phyloP scores from a whole-genome alignment of 2,113 vertebrate genomes.

The Sinocyclocheilus rhinocerous region DNA sequence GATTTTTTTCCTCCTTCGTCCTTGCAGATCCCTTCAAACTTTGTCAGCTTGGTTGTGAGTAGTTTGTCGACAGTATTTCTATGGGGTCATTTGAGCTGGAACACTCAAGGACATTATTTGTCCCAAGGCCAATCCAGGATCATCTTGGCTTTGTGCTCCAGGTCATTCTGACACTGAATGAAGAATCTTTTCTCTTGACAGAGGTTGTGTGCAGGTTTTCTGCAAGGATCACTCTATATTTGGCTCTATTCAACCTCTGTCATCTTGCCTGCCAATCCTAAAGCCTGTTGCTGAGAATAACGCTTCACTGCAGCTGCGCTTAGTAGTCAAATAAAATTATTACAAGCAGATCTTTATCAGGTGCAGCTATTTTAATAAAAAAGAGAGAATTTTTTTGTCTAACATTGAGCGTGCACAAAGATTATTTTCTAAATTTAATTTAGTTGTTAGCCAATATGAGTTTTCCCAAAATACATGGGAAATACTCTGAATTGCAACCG shows the following conservation, averaged over 20 bases:
- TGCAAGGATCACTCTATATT: conserved; percentile 2
- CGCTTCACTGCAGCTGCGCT: not conserved
- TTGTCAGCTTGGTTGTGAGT: not conserved
- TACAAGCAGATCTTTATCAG: not conserved
- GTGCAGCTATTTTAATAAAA: not conserved
- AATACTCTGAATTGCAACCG: not conserved
- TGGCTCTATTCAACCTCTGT: conserved; percentile 18
- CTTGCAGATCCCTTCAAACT: not conserved
- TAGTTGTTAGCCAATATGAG: not conserved
- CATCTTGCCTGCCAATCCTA: not conserved
- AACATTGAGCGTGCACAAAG: not conserved
- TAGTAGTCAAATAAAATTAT: not conserved
- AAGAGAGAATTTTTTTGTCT: not conserved
- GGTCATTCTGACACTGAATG: conserved; percentile 17
- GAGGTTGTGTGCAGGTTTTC: not conserved
- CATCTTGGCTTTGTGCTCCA: not conserved
- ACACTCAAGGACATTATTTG: conserved; percentile 15
- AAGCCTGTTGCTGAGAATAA: conserved; percentile 8
- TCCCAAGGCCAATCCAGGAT: not conserved
- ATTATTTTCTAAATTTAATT: not conserved
- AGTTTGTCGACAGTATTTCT: not conserved
- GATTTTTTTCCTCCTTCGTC: not conserved
- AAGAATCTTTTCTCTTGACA: conserved; percentile 18
- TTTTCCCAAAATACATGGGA: not conserved
- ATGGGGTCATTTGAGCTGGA: not conserved